Percentiles rank a stretch among this genome's conserved stretches.
These are phyloP conservation scores for Nineta flava DNA, from an alignment of 2,888 invertebrate genomes.

Conservation along the genomic window DNA sequence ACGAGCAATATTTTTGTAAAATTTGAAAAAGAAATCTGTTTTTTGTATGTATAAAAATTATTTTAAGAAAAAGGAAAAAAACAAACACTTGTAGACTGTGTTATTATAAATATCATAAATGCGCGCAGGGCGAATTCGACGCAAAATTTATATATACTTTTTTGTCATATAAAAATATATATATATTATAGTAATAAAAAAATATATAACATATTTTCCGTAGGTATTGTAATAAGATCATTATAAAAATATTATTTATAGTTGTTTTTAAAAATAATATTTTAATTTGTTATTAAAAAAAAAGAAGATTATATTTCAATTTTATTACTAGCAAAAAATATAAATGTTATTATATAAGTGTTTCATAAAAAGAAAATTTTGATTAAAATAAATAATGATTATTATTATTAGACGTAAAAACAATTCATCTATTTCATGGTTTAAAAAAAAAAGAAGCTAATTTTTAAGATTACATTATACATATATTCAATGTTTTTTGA, in stretches of 20 bases:
- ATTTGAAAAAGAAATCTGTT: neutral
- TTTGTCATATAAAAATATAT: neutral
- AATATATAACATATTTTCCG: too few relatives aligned
- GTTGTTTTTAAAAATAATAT: neutral
- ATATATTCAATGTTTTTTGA: neutral
- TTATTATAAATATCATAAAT: conserved; percentile 1
- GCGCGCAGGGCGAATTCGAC: conserved; percentile 5
- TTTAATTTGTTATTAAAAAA: neutral
- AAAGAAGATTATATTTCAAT: neutral
- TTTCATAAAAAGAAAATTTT: too few relatives aligned
- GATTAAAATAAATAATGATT: too few relatives aligned
- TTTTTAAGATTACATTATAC: neutral
- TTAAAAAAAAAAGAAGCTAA: too few relatives aligned
- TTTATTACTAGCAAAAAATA: neutral
- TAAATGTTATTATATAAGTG: neutral
- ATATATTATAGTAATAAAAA: neutral
- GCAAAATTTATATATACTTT: neutral
- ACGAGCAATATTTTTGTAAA: neutral
- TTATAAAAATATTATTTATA: too few relatives aligned
- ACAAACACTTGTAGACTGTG: too few relatives aligned
- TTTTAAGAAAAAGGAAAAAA: neutral
- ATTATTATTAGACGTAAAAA: too few relatives aligned
- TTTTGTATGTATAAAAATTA: neutral
- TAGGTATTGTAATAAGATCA: too few relatives aligned
- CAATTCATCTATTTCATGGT: too few relatives aligned